phyloP scores from a whole-genome alignment of 2,888 invertebrate species.

The Corythucha ciliata region DNA sequence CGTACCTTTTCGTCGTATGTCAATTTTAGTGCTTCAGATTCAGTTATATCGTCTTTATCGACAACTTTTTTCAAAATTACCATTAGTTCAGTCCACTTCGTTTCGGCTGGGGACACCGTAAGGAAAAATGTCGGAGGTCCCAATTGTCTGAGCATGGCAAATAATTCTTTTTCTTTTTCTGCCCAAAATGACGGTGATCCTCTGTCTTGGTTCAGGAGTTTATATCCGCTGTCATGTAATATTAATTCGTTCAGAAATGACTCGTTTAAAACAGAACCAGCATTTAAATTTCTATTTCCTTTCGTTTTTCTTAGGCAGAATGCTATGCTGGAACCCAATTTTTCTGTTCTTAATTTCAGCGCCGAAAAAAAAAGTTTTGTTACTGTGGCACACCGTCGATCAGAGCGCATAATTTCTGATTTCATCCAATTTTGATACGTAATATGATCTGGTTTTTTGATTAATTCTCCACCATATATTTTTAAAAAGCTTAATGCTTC shows the following conservation, averaged over 20 bases:
- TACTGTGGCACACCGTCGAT: background rate
- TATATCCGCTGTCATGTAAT: slow-evolving; percentile 1
- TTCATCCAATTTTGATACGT: too few species aligned
- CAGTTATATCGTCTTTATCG: slow-evolving; percentile 17
- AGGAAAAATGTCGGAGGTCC: slow-evolving; percentile 32
- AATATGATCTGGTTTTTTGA: too few species aligned
- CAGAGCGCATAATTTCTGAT: slow-evolving; percentile 22
- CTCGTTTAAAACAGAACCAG: too few species aligned
- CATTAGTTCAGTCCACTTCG: slow-evolving; percentile 29
- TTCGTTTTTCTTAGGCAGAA: slow-evolving; percentile 17
- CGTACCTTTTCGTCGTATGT: slow-evolving; percentile 28
- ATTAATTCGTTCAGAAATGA: too few species aligned
- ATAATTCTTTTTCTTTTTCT: slow-evolving; percentile 32
- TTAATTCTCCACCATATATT: slow-evolving; percentile 22
- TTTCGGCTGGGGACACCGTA: slow-evolving; percentile 30
- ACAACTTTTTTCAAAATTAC: slow-evolving; percentile 16
- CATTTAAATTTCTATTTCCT: slow-evolving; percentile 2
- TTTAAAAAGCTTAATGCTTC: slow-evolving; percentile 21
- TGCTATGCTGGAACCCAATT: slow-evolving; percentile 2
- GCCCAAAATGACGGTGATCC: slow-evolving; percentile 33
- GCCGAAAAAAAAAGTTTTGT: slow-evolving; percentile 7
- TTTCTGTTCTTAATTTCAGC: slow-evolving; percentile 6
- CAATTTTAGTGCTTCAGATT: slow-evolving; percentile 24
- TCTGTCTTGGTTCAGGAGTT: slow-evolving; percentile 14
- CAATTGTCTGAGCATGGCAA: slow-evolving; percentile 32